These are phyloP conservation scores for Perithous albicinctus DNA, from an alignment of 2,888 invertebrate genomes.

Conservation along the genomic window DNA sequence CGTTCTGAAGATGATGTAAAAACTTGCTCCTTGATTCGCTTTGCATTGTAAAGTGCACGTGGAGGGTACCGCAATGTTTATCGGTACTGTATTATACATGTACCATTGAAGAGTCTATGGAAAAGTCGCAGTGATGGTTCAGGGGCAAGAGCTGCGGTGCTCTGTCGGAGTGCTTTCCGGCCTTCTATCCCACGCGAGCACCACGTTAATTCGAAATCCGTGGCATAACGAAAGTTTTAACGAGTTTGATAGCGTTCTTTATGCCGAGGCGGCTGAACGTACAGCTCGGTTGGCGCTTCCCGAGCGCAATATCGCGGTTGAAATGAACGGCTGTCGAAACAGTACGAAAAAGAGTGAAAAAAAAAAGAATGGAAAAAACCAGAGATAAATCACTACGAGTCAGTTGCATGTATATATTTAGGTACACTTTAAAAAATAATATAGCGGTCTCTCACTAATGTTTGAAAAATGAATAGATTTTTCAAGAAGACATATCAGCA, in stretches of 20 bases:
- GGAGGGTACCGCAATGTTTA: constrained; percentile 19
- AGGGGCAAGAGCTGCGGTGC: constrained; percentile 42
- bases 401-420: background rate
- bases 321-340: constrained; percentile 59
- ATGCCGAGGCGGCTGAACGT: constrained; percentile 21
- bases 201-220: constrained; percentile 71
- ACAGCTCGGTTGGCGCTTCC: constrained; percentile 23
- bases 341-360: constrained; percentile 3
- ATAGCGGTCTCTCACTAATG: background rate
- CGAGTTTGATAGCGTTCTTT: constrained; percentile 74
- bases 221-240: constrained; percentile 75
- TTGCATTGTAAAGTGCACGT: constrained; percentile 24
- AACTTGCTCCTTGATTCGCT: constrained; percentile 8
- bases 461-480: background rate
- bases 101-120: constrained; percentile 13
- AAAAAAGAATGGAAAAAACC: too few species aligned
- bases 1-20: background rate
- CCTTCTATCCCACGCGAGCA: constrained; percentile 36
- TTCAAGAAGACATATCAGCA: too few species aligned
- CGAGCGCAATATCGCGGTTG: constrained; percentile 59
- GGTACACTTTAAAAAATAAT: background rate
- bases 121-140: constrained; percentile 38
- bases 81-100: background rate
- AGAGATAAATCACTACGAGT: background rate
- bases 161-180: constrained; percentile 42